Base-by-base conservation (phyloP, 2,113 vertebrate species). In the Glareola pratincola region DNA sequence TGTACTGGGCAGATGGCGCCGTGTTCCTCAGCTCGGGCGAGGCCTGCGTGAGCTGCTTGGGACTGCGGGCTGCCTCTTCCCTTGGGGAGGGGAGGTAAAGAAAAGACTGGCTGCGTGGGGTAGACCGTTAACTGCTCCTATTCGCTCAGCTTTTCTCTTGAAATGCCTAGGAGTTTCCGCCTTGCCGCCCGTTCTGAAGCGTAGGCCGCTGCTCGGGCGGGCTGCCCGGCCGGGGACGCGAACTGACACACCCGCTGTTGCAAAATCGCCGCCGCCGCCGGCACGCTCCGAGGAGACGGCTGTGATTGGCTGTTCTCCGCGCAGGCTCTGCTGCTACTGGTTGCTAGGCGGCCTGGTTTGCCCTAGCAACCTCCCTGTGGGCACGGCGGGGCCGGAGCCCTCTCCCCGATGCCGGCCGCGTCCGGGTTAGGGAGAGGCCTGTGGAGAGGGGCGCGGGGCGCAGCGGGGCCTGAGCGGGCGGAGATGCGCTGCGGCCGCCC, bases 21-120 rank as follows among this genome's bases (percentile, higher is more conserved):
- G 18, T 19, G 36, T 7, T 16, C 10, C 0, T 23, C 11, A n/a
- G 18, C 1, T 0, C 3, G 16, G 18, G 32, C 0, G 1, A 64
- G 43, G 36, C 14, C 36, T 24, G 66, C 37, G 5, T 21, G 32
- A 20, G 10, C 43, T 37, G 59, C 56, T 56, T 23, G 24, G 20
- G 8, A 5, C 54, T 6, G 20, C 26, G 26, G 45, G 23, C 63
- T 41, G 20, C 29, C 32, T 27, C 26, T 43, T 22, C 26, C 17
- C 14, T 66, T 14, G 3, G 27, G 37, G 10, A 34, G 8, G 10
- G 23, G 4, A 43, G 9, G 9, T 12, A 16, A 41, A 10, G 36
- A 21, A 26, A 59, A 74, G 15, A 10, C n/a, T 15, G 17, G 12
- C 45, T n/a, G 34, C 0, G 4, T 0, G 1, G 29, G 23, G 15